Evolutionary conservation across 1,140 invertebrate genomes (phyloP), one percentile per base, ranked within the genome.

Genomic region (Choristoneura fumiferana): DNA sequence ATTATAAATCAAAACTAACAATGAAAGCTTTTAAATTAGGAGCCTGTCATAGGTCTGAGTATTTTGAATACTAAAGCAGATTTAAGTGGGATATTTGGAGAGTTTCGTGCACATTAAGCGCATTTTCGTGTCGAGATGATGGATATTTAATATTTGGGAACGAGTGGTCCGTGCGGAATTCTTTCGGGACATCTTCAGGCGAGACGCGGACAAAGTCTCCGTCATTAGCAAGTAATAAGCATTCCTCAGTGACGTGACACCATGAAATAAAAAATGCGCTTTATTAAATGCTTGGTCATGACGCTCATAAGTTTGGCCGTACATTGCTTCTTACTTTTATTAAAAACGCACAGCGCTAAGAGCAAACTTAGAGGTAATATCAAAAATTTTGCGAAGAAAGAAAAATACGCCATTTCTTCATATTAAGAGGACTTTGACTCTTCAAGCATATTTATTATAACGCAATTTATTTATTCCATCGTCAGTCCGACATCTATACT

Each of bases 141-240:
- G 74, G 66, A 79, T 78, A 78, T 81, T 83, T 74, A 81, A 84
- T 79, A 77, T 74, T 65, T 66, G 64, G 52, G 53, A 45, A 64
- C 38, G 63, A 72, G 73, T 69, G 62, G 62, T 61, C 59, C 15
- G 54, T 62, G 60, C 67, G 39, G 59, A 81, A 81, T 84, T 84
- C 76, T 74, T 84, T 73, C 68, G 57, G 71, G 81, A 72, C 77
- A 71, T 78, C 70, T 69, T 69, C 61, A 70, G 70, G 69, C 65
- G 73, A 65, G 63, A 73, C 65, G 67, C 67, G 63, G 69, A 78
- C 72, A 76, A 75, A 43, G 77, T 79, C 73, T 64, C 56, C 67
- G 74, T 84, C 81, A 84, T 84, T 82, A 87, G 71, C 62, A 72
- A 67, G 68, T 69, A 79, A 72, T 68, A 74, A 63, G 65, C 70